A percentile compares a stretch with the other conserved stretches of the same genome.
Conservation (phyloP, 2,797 vertebrate genomes). For the Chaenodraco wilsoni region DNA sequence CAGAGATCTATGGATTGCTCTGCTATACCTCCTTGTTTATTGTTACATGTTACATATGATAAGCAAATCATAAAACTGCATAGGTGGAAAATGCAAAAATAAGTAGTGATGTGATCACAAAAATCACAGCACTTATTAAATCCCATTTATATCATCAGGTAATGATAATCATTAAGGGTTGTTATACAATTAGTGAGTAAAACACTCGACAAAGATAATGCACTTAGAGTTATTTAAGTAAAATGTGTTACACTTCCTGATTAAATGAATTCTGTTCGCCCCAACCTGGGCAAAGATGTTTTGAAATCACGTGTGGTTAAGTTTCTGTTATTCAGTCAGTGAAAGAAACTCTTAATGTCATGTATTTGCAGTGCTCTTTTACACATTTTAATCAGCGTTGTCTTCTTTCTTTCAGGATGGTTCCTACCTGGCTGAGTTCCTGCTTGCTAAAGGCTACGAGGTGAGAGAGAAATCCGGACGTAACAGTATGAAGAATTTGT, state of each 20-base stretch:
- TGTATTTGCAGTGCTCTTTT: neutral
- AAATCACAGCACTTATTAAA: neutral
- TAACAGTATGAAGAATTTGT: neutral
- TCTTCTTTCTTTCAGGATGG: slow-evolving; percentile 90
- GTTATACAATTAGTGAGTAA: neutral
- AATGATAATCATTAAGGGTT: neutral
- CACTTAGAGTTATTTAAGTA: too few species aligned
- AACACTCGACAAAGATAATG: too few species aligned
- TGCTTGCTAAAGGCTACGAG: slow-evolving; percentile 96
- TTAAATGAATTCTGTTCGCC: neutral
- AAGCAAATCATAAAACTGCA: neutral
- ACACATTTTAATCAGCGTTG: slow-evolving; percentile 24
- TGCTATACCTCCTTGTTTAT: too few species aligned
- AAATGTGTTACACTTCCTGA: too few species aligned
- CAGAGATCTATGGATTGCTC: too few species aligned
- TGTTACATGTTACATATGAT: too few species aligned
- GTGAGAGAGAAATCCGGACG: slow-evolving; percentile 84
- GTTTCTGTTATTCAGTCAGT: neutral
- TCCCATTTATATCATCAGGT: neutral
- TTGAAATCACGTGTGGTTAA: neutral
- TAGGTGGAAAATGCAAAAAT: neutral
- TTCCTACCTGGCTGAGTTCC: slow-evolving; percentile 99
- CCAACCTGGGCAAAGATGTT: neutral
- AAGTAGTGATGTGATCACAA: neutral
- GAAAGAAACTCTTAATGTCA: too few species aligned